Conservation (phyloP, 2,888 invertebrate genomes). For the Vanessa cardui region DNA sequence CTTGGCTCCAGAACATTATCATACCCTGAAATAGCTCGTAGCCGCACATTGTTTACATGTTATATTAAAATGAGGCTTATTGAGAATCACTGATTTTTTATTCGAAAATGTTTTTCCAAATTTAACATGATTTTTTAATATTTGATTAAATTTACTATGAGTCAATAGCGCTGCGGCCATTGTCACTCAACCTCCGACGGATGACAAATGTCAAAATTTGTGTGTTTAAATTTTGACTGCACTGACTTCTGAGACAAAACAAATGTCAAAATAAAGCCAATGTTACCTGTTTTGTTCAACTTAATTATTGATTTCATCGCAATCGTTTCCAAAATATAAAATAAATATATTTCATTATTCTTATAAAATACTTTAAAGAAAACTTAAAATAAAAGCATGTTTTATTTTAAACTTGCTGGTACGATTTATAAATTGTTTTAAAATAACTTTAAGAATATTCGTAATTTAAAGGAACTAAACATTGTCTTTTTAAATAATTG, state of each 20-base stretch:
- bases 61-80: slow-evolving; percentile 62
- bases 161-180: slow-evolving; percentile 76
- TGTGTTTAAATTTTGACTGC: neutral
- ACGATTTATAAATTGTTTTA: no score
- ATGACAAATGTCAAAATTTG: slow-evolving; percentile 3
- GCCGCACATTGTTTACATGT: slow-evolving; percentile 65
- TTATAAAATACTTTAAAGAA: no score
- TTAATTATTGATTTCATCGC: no score
- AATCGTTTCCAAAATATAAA: no score
- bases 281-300: no score
- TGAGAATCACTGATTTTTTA: slow-evolving; percentile 54
- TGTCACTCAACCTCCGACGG: slow-evolving; percentile 44
- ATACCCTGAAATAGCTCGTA: slow-evolving; percentile 66
- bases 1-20: slow-evolving; percentile 34
- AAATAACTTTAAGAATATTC: no score
- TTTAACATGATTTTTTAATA: slow-evolving; percentile 66
- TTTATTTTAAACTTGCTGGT: no score
- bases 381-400: no score
- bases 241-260: neutral
- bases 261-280: neutral
- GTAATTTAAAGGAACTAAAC: no score
- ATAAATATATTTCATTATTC: no score
- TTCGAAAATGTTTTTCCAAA: slow-evolving; percentile 54
- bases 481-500: no score
- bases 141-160: slow-evolving; percentile 66